Conservation (phyloP, 2,113 vertebrate genomes). For the Cyanoderma ruficeps region DNA sequence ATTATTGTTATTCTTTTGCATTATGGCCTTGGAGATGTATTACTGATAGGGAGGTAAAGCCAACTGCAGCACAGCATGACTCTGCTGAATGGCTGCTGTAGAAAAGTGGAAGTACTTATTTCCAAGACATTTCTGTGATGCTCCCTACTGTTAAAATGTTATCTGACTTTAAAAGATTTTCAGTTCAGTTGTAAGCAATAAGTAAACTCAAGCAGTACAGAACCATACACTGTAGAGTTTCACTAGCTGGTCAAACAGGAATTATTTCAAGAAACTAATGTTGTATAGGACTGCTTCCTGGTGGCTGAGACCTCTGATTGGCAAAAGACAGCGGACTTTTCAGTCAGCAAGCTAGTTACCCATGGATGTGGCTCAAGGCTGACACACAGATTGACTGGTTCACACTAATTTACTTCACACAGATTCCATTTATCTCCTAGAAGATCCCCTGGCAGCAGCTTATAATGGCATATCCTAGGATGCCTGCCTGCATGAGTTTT, state of each 20-base stretch:
- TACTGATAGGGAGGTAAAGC: slow-evolving; percentile 31
- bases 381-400: slow-evolving; percentile 85
- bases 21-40: slow-evolving; percentile 52
- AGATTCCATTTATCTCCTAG: slow-evolving; percentile 84
- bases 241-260: slow-evolving; percentile 45
- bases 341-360: slow-evolving; percentile 77
- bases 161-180: slow-evolving; percentile 60
- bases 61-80: slow-evolving; percentile 32
- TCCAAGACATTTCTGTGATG: slow-evolving; percentile 40
- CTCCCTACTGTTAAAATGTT: slow-evolving; percentile 57
- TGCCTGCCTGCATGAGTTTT: slow-evolving; percentile 76
- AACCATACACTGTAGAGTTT: slow-evolving; percentile 4
- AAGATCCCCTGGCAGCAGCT: slow-evolving; percentile 82
- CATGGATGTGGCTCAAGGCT: slow-evolving; percentile 77
- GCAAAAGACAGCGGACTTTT: slow-evolving; percentile 69
- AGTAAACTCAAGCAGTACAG: slow-evolving; percentile 37
- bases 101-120: slow-evolving; percentile 50
- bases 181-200: slow-evolving; percentile 43
- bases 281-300: slow-evolving; percentile 56
- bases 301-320: slow-evolving; percentile 61
- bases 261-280: slow-evolving; percentile 43
- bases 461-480: slow-evolving; percentile 82
- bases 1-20: slow-evolving; percentile 65
- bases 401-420: slow-evolving; percentile 87
- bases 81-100: slow-evolving; percentile 17